Conservation (phyloP, 2,113 vertebrate genomes). For the Austrofundulus limnaeus region DNA sequence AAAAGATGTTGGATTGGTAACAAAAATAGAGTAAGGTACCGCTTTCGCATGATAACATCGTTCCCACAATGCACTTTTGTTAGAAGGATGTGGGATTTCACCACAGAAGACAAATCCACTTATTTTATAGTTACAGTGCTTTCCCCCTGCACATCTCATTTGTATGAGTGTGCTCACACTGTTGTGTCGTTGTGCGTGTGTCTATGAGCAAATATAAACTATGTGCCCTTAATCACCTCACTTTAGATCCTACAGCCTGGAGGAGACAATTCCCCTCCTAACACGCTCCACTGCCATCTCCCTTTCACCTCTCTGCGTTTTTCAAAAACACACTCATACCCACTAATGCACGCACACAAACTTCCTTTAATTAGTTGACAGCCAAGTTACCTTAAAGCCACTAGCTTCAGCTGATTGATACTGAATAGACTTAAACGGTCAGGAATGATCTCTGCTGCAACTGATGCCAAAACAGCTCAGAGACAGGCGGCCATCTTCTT, state of each 20-base stretch:
- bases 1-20: slow-evolving; percentile 25
- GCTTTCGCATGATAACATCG: slow-evolving; percentile 40
- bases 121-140: slow-evolving; percentile 59
- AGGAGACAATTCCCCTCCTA: slow-evolving; percentile 27
- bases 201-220: slow-evolving; percentile 13
- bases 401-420: slow-evolving; percentile 76
- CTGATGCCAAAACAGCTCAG: slow-evolving; percentile 27
- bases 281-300: slow-evolving; percentile 23
- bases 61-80: slow-evolving; percentile 60
- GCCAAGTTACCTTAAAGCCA: slow-evolving; percentile 95
- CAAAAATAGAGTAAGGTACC: slow-evolving; percentile 47
- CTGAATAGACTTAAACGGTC: slow-evolving; percentile 39
- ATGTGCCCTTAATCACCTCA: slow-evolving; percentile 45
- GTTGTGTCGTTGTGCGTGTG: slow-evolving; percentile 28
- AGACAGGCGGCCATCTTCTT: slow-evolving; percentile 18
- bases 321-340: slow-evolving; percentile 33
- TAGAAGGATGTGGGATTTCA: slow-evolving; percentile 52
- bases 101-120: slow-evolving; percentile 46
- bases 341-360: slow-evolving; percentile 30
- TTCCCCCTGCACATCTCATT: slow-evolving; percentile 34
- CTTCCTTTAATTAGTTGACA: slow-evolving; percentile 85
- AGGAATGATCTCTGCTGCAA: slow-evolving; percentile 32
- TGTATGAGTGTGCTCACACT: slow-evolving; percentile 38
- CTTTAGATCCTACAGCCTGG: slow-evolving; percentile 30
- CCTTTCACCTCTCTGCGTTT: slow-evolving; percentile 18